A percentile compares a stretch with the other conserved stretches of the same genome.
These are phyloP conservation scores for Odontomachus brunneus DNA, from an alignment of 1,140 invertebrate genomes.

Conservation along the genomic window DNA sequence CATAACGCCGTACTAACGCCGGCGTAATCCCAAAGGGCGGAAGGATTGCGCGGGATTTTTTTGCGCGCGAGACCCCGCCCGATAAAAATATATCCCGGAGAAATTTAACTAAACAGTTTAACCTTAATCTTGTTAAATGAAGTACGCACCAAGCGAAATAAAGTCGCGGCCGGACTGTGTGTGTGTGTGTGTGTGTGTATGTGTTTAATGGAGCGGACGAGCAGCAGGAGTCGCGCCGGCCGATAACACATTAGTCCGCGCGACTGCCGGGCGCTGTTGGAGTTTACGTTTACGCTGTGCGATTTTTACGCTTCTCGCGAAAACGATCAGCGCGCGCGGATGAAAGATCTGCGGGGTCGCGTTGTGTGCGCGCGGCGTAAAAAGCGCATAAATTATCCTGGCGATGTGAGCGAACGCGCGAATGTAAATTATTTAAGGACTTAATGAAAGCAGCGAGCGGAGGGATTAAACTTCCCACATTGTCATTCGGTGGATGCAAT, in stretches of 20 bases:
- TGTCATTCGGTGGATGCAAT: constrained; percentile 57
- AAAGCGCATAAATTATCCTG: constrained; percentile 55
- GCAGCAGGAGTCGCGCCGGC: neutral
- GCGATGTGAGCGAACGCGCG: constrained; percentile 29
- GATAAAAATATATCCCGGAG: constrained; percentile 37
- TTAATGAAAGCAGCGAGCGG: constrained; percentile 53
- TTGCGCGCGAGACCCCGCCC: neutral
- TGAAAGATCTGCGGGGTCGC: constrained; percentile 28
- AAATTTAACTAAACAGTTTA: constrained; percentile 20
- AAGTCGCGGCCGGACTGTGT: neutral
- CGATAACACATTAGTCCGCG: neutral
- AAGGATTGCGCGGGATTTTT: constrained; percentile 11
- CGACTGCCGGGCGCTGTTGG: neutral
- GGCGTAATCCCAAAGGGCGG: constrained; percentile 1
- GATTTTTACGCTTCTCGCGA: constrained; percentile 18
- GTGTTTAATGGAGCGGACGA: too few species aligned
- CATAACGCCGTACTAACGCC: constrained; percentile 8
- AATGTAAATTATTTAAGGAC: constrained; percentile 56
- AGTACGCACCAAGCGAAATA: neutral
- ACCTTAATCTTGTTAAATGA: constrained; percentile 7
- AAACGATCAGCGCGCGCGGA: constrained; percentile 33
- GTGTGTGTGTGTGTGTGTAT: too few species aligned
- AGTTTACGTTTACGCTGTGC: neutral
- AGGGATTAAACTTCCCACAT: constrained; percentile 51
- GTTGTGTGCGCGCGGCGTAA: constrained; percentile 25